Evolutionary conservation across 2,797 vertebrate genomes (phyloP).

Genomic region (Acrocephalus scirpaceus): DNA sequence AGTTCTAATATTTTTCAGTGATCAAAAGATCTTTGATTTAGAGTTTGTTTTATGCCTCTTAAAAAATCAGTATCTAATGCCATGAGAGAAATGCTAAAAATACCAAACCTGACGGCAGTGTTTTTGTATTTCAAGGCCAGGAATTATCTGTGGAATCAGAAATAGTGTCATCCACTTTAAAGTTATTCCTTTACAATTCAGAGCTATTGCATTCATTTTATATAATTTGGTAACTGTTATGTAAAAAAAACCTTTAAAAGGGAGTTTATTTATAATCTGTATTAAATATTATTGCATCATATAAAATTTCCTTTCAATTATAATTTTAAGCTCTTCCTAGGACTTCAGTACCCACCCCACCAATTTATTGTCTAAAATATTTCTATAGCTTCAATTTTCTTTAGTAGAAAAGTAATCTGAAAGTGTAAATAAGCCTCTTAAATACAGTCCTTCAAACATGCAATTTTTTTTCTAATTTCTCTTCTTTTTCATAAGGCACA

Average conservation of each 20-base stretch:
- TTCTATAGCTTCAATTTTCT: not conserved
- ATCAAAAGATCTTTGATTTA: not conserved
- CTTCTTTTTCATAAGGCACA: not conserved
- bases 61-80: not conserved
- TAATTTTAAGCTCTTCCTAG: not conserved
- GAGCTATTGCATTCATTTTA: fast-evolving
- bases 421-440: not conserved
- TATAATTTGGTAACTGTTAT: not conserved
- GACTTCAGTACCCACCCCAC: not conserved
- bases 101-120: not conserved
- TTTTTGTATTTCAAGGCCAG: not conserved
- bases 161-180: not conserved
- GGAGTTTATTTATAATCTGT: not conserved
- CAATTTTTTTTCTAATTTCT: fast-evolving
- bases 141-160: not conserved
- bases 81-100: not conserved
- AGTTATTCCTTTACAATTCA: not conserved
- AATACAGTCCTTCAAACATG: not conserved
- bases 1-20: not conserved
- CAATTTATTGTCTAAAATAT: not conserved
- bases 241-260: not conserved
- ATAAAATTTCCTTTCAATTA: not conserved
- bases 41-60: no score
- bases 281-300: not conserved
- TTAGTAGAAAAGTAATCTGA: not conserved